Evolutionary conservation across 1,140 invertebrate genomes (phyloP).

Genomic region (Penaeus japonicus): DNA sequence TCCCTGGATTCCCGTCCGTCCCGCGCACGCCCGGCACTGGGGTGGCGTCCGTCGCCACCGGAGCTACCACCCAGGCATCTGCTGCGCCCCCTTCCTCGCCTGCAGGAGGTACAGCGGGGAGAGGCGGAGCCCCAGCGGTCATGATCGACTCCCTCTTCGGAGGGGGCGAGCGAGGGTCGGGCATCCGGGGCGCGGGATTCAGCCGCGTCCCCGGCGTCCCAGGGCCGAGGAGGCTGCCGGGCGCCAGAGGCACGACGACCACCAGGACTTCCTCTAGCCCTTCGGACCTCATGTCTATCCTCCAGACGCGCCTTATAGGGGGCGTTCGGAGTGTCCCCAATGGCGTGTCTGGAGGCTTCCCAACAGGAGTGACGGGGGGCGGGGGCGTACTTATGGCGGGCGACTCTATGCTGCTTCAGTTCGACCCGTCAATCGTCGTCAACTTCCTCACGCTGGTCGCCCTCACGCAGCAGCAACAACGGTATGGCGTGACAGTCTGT

Average conservation of each 20-base stretch:
- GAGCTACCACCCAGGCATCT: background rate
- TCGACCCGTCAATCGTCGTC: slow-evolving; percentile 48
- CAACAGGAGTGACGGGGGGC: no score
- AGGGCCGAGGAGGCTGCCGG: background rate
- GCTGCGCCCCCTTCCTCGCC: background rate
- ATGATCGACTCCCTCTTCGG: background rate
- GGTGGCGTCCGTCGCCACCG: background rate
- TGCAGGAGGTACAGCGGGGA: background rate
- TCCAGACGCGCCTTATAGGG: background rate
- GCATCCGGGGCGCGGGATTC: background rate
- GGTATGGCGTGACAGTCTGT: no score
- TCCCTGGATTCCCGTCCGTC: slow-evolving; percentile 20
- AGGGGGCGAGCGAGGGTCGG: background rate
- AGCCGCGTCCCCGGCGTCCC: background rate
- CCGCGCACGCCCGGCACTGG: background rate
- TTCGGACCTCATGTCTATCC: background rate
- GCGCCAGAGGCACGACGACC: background rate
- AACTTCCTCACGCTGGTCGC: slow-evolving; percentile 57
- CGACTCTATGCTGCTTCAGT: slow-evolving; percentile 21
- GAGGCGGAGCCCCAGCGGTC: background rate
- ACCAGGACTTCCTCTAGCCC: background rate
- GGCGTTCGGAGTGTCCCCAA: background rate
- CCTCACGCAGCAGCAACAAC: slow-evolving; percentile 22
- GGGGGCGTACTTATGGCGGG: background rate
- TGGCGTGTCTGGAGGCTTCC: no score